Evolutionary conservation across 2,888 invertebrate genomes (phyloP).

Genomic region (Anticlea derivata): DNA sequence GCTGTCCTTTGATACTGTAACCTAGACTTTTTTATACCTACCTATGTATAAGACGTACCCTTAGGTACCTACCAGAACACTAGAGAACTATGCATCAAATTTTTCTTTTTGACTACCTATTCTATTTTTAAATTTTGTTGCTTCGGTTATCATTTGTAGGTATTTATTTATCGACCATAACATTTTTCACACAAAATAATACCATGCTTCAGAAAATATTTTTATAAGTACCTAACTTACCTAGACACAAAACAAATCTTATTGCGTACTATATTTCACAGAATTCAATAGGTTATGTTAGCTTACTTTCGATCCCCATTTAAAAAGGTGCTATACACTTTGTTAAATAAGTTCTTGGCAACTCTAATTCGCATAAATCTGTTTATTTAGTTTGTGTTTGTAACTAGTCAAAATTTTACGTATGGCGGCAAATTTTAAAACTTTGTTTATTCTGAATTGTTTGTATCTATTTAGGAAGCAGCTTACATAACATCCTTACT

Average conservation of each 20-base stretch:
- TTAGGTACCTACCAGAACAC: conserved; percentile 12
- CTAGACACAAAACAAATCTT: not conserved
- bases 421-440: conserved; percentile 53
- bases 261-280: conserved; percentile 32
- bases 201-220: not conserved
- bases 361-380: conserved; percentile 29
- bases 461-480: conserved; percentile 60
- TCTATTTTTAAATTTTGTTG: too few relatives aligned
- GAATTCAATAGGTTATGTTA: too few relatives aligned
- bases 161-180: too few relatives aligned
- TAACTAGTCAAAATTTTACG: conserved; percentile 78
- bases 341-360: conserved; percentile 22
- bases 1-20: conserved; percentile 69
- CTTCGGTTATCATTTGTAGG: too few relatives aligned
- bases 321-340: conserved; percentile 65
- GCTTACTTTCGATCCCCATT: conserved; percentile 30
- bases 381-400: conserved; percentile 50
- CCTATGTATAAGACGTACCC: conserved; percentile 39
- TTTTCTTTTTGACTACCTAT: too few relatives aligned
- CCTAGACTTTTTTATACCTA: conserved; percentile 73
- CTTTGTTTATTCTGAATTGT: conserved; percentile 48
- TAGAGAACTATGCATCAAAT: conserved; percentile 27
- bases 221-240: not conserved
- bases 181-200: too few relatives aligned
- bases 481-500: conserved; percentile 68